phyloP scores from a whole-genome alignment of 2,113 vertebrate genomes.

The Phrynosoma platyrhinos region DNA sequence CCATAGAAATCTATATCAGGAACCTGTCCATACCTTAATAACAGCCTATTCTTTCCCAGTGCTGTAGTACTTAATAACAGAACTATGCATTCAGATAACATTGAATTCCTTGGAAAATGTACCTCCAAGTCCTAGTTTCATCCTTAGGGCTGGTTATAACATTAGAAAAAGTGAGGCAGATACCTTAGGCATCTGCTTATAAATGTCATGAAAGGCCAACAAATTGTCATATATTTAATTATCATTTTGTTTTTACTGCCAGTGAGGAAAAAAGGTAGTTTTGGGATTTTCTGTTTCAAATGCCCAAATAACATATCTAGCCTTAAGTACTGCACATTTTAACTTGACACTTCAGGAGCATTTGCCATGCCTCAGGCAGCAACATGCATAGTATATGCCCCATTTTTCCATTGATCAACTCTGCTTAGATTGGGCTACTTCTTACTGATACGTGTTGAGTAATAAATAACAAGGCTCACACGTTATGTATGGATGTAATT shows the following conservation, averaged over 20 bases:
- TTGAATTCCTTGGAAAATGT: neutral
- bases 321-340: neutral
- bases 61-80: neutral
- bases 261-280: neutral
- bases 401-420: neutral
- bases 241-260: neutral
- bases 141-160: neutral
- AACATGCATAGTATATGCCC: neutral
- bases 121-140: too few species aligned
- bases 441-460: neutral
- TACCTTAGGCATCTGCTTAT: neutral
- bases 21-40: neutral
- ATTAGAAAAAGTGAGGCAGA: neutral
- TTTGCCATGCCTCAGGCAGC: neutral
- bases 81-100: neutral
- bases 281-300: neutral
- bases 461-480: neutral
- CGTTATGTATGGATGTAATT: neutral
- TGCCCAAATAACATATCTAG: neutral
- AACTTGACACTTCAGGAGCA: neutral
- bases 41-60: neutral
- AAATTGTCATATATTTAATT: neutral
- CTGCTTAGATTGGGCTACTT: rapidly evolving
- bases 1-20: neutral
- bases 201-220: neutral